These are phyloP conservation scores for Philypnodon macrostomus DNA, from an alignment of 2,797 vertebrate genomes.

Conservation along the genomic window DNA sequence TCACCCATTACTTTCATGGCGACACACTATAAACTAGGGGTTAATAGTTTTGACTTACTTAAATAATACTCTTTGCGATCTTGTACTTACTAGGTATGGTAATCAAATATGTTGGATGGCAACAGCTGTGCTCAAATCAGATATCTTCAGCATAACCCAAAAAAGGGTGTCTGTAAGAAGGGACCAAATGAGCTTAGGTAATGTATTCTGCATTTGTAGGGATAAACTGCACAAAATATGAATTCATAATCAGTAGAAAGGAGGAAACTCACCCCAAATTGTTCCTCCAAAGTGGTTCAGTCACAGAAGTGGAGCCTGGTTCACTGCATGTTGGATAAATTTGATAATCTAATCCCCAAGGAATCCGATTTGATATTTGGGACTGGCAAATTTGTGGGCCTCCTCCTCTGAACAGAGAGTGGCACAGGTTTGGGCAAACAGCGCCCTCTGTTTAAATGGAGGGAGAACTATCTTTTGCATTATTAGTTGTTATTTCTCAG, in stretches of 20 bases:
- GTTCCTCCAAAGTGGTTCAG: neutral
- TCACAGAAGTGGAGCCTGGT: slow-evolving; percentile 1
- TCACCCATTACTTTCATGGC: slow-evolving; percentile 51
- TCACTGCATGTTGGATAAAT: slow-evolving; percentile 15
- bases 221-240: no score
- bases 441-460: slow-evolving; percentile 61
- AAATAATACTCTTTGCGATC: no score
- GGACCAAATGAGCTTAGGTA: no score
- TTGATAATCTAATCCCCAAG: slow-evolving; percentile 36
- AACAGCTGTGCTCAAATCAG: no score
- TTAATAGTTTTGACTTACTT: slow-evolving; percentile 52
- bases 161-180: no score
- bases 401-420: slow-evolving; percentile 3
- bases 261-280: slow-evolving; percentile 22
- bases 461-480: slow-evolving; percentile 12
- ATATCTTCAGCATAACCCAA: no score
- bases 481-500: no score
- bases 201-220: no score
- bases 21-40: slow-evolving; percentile 30
- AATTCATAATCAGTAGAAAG: no score
- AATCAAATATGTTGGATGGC: no score
- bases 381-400: neutral
- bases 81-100: no score
- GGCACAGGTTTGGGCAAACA: neutral
- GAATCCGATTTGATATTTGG: neutral